phyloP scores from a whole-genome alignment of 2,888 invertebrate genomes.

The Dugesia japonica region DNA sequence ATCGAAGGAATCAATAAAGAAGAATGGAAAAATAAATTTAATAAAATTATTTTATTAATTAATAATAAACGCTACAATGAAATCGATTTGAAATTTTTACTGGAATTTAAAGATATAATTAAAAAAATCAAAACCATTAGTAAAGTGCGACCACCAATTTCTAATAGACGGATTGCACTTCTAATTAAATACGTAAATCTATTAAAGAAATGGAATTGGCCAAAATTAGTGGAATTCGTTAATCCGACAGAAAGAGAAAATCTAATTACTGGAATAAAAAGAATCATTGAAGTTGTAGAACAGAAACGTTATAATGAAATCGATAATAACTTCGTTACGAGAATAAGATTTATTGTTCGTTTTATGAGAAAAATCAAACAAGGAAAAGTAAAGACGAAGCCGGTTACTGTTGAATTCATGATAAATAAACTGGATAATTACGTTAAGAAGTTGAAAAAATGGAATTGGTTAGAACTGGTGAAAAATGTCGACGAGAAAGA shows the following conservation, averaged over 20 bases:
- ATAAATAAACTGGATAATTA: not conserved
- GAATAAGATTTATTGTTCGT: not conserved
- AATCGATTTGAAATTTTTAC: not conserved
- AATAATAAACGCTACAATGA: not conserved
- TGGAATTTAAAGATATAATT: not conserved
- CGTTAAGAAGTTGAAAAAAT: not conserved
- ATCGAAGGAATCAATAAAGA: not conserved
- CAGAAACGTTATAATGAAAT: not conserved
- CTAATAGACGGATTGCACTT: not conserved
- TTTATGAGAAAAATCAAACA: not conserved
- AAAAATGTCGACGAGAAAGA: not conserved
- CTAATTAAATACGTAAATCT: not conserved
- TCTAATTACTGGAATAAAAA: not conserved
- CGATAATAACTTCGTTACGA: not conserved
- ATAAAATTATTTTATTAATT: not conserved
- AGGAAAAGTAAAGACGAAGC: not conserved
- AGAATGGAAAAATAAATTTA: not conserved
- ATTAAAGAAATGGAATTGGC: constrained; percentile 2
- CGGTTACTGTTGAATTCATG: not conserved
- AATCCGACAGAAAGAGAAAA: not conserved
- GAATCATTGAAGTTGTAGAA: not conserved
- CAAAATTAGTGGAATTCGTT: not conserved
- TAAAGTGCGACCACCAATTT: not conserved
- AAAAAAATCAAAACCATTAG: not conserved
- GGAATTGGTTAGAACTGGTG: not conserved